phyloP scores from a whole-genome alignment of 2,113 vertebrate species.

The Otus sunia region DNA sequence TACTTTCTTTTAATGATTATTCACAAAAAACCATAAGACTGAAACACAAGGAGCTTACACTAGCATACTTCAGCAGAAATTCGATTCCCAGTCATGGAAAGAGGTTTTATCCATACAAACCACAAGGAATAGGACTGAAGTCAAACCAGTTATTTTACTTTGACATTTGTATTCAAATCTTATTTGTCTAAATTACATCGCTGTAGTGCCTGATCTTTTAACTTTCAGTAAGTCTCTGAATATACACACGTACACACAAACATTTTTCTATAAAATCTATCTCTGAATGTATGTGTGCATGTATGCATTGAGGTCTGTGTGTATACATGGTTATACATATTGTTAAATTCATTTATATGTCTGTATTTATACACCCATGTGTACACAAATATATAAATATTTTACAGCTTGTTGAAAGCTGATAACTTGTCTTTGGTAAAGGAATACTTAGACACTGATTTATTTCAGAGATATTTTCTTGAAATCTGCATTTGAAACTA shows the following conservation, averaged over 20 bases:
- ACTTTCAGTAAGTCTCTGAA: background rate
- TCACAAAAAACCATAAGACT: background rate
- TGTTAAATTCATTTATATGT: background rate
- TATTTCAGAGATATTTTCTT: background rate
- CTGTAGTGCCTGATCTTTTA: background rate
- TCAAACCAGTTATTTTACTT: background rate
- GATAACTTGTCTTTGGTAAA: background rate
- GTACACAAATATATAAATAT: background rate
- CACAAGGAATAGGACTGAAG: background rate
- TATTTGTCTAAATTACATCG: background rate
- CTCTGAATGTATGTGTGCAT: background rate
- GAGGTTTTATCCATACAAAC: background rate
- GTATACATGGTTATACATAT: background rate
- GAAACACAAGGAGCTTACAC: background rate
- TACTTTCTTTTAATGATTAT: background rate
- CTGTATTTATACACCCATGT: background rate
- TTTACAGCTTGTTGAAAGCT: background rate
- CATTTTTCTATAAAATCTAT: background rate
- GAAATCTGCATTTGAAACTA: background rate
- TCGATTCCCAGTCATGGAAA: background rate
- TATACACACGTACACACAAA: background rate
- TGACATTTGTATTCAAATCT: background rate
- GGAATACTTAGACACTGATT: background rate
- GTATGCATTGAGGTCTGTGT: background rate
- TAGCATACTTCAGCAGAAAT: constrained; percentile 7